Percentiles rank a stretch among this genome's conserved stretches.
Evolutionary conservation across 1,140 invertebrate genomes (phyloP).

Genomic region (Trichonephila inaurata): DNA sequence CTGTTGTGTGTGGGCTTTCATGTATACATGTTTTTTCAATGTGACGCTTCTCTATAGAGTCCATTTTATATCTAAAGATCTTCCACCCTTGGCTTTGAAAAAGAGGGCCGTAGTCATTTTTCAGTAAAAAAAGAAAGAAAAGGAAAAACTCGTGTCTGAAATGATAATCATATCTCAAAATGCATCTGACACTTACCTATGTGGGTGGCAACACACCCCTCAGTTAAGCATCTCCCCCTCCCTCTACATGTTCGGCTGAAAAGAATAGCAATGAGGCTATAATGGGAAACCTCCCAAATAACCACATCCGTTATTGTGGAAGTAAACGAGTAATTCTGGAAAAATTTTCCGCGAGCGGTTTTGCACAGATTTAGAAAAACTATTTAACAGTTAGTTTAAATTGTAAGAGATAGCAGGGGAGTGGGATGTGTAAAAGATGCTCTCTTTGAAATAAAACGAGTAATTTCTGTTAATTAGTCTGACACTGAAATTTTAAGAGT

Average conservation of each 20-base stretch:
- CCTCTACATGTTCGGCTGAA: neutral
- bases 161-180: conserved; percentile 37
- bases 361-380: neutral
- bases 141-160: neutral
- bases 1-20: too few species aligned
- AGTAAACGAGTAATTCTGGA: neutral
- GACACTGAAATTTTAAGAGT: neutral
- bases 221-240: neutral
- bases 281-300: neutral
- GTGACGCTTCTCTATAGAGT: neutral
- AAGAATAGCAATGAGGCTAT: neutral
- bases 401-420: neutral
- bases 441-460: too few species aligned
- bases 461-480: neutral
- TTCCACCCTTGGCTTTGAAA: neutral
- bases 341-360: neutral
- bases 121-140: neutral
- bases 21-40: neutral
- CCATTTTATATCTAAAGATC: neutral
- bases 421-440: neutral
- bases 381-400: neutral
- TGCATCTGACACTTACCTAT: conserved; percentile 31
- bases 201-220: conserved; percentile 28
- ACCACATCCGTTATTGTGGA: conserved; percentile 17
- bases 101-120: conserved; percentile 1